Percentiles rank a stretch among this genome's conserved stretches.
Evolutionary conservation across 2,797 vertebrate genomes (phyloP).

Genomic region (Pristis pectinata): DNA sequence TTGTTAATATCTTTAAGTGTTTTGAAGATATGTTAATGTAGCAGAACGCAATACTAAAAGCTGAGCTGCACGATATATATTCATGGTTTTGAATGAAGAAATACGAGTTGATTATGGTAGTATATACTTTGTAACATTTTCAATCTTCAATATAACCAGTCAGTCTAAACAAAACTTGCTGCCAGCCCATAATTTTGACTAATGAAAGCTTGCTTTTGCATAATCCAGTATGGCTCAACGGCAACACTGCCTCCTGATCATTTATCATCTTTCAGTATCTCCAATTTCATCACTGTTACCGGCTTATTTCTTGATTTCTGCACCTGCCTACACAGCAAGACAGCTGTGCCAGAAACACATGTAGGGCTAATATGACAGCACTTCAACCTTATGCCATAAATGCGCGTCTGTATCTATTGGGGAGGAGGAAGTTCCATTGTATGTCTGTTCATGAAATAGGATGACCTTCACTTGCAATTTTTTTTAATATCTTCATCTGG

Average conservation of each 20-base stretch:
- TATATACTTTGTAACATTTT: slow-evolving; percentile 27
- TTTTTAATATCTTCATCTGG: not conserved
- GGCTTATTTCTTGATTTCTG: not conserved
- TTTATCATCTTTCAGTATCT: slow-evolving; percentile 26
- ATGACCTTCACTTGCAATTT: not conserved
- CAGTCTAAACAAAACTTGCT: slow-evolving; percentile 34
- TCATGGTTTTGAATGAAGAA: slow-evolving; percentile 24
- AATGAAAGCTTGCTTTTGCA: slow-evolving; percentile 29
- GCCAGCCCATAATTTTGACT: slow-evolving; percentile 27
- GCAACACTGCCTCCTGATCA: not conserved
- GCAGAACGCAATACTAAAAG: not conserved
- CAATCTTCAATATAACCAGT: slow-evolving; percentile 25
- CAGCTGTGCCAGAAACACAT: not conserved
- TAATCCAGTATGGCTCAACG: slow-evolving; percentile 2
- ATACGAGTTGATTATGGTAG: slow-evolving; percentile 25
- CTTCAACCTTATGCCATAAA: not conserved
- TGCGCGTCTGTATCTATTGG: not conserved
- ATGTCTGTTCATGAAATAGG: not conserved
- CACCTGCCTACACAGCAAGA: not conserved
- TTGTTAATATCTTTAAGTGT: not conserved
- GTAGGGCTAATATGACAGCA: not conserved
- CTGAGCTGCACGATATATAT: not conserved
- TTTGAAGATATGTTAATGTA: not conserved
- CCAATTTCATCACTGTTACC: not conserved
- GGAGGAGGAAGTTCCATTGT: not conserved